Conservation (phyloP, 64 coral and sea anemone genomes). For the Exaiptasia diaphana region DNA sequence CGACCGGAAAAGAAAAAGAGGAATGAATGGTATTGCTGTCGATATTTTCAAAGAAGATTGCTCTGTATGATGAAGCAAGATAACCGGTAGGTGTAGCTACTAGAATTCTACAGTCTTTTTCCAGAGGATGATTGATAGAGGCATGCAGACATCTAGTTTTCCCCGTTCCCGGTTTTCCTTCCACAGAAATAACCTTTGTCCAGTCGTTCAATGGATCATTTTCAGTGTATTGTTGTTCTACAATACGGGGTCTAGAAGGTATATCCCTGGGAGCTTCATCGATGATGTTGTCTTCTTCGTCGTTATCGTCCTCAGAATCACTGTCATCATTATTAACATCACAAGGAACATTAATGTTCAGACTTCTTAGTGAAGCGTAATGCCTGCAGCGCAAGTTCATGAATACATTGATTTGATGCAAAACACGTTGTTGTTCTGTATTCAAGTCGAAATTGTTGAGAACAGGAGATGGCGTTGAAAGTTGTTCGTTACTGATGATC, state of each 20-base stretch:
- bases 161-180: constrained; percentile 35
- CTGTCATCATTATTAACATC: neutral
- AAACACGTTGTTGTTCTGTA: neutral
- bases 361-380: neutral
- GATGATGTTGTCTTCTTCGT: neutral
- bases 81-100: constrained; percentile 11
- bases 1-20: neutral
- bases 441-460: neutral
- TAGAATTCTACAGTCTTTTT: neutral
- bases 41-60: neutral
- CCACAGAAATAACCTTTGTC: neutral
- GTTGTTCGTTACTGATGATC: neutral
- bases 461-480: neutral
- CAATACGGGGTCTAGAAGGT: neutral
- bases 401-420: neutral
- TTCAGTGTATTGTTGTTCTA: neutral
- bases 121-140: neutral
- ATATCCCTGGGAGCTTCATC: neutral
- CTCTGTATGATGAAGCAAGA: neutral
- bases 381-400: neutral
- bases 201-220: neutral
- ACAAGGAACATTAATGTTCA: neutral
- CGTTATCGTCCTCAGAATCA: neutral
- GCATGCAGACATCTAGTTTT: neutral
- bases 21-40: constrained; percentile 12